phyloP scores from a whole-genome alignment of 2,888 invertebrate species.

The Tridacna gigas region DNA sequence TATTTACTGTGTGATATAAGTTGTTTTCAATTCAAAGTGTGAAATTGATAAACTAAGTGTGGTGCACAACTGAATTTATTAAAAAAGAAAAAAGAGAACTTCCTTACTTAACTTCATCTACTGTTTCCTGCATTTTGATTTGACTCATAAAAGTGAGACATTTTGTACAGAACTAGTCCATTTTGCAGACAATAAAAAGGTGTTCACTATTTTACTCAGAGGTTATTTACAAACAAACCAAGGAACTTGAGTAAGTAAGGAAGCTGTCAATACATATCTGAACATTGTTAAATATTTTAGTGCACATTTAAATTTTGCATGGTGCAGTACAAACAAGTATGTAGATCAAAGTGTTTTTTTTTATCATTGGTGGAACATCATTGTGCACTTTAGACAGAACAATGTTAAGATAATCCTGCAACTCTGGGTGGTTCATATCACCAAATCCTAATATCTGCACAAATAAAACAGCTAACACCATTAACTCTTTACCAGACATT shows the following conservation, averaged over 20 bases:
- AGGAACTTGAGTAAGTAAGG: too few species aligned
- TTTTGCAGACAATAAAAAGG: too few species aligned
- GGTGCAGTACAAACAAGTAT: too few species aligned
- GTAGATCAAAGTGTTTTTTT: neutral
- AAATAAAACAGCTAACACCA: neutral
- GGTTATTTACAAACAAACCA: too few species aligned
- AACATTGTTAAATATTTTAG: too few species aligned
- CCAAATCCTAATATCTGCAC: slow-evolving; percentile 4
- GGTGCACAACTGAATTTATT: neutral
- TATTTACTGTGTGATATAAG: neutral
- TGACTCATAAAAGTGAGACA: too few species aligned
- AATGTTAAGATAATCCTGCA: slow-evolving; percentile 14
- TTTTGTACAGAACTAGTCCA: too few species aligned
- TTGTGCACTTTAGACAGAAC: slow-evolving; percentile 11
- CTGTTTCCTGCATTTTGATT: too few species aligned
- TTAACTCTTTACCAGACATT: neutral
- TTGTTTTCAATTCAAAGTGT: neutral
- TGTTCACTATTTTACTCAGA: too few species aligned
- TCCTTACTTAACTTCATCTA: neutral
- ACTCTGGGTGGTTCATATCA: neutral
- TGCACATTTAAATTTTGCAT: too few species aligned
- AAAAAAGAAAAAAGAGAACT: neutral
- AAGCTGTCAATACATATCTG: too few species aligned
- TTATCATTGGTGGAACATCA: neutral
- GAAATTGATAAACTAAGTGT: neutral